Percentiles rank a stretch among this genome's conserved stretches.
Evolutionary conservation across 1,140 invertebrate species (phyloP).

Genomic region (Agrilus planipennis): DNA sequence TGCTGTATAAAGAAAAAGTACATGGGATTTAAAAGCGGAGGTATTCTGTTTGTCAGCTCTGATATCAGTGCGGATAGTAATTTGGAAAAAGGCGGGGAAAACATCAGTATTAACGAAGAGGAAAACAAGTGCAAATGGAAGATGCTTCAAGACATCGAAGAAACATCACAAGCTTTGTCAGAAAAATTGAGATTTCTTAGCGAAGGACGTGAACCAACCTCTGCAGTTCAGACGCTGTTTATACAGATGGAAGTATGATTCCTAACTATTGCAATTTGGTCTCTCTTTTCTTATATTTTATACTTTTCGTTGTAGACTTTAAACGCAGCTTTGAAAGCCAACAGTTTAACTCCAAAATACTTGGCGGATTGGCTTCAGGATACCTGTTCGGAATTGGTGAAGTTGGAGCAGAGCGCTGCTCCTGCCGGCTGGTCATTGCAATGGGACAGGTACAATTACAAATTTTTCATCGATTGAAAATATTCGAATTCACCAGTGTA

Average conservation of each 20-base stretch:
- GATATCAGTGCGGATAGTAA: slow-evolving; percentile 26
- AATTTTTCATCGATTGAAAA: too few species aligned
- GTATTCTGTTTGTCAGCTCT: slow-evolving; percentile 33
- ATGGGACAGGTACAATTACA: slow-evolving; percentile 72
- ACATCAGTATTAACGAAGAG: background rate
- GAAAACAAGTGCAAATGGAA: background rate
- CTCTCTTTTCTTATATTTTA: too few species aligned
- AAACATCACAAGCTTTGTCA: slow-evolving; percentile 17
- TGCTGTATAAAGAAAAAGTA: slow-evolving; percentile 6
- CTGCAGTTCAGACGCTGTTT: slow-evolving; percentile 50
- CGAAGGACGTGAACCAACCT: slow-evolving; percentile 44
- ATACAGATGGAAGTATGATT: slow-evolving; percentile 49
- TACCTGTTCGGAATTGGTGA: slow-evolving; percentile 44
- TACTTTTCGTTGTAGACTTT: slow-evolving; percentile 41
- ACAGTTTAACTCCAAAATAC: slow-evolving; percentile 45
- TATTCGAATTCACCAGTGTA: too few species aligned
- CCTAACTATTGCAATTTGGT: too few species aligned
- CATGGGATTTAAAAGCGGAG: slow-evolving; percentile 22
- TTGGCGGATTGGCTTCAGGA: slow-evolving; percentile 46
- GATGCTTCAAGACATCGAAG: slow-evolving; percentile 17
- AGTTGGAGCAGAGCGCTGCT: slow-evolving; percentile 48
- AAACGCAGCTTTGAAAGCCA: slow-evolving; percentile 45
- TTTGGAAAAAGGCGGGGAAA: background rate
- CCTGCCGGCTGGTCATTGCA: slow-evolving; percentile 56
- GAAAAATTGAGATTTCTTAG: slow-evolving; percentile 54